A percentile compares a stretch with the other conserved stretches of the same genome.
Conservation (phyloP, 2,888 invertebrate species). For the Tinea pellionella region DNA sequence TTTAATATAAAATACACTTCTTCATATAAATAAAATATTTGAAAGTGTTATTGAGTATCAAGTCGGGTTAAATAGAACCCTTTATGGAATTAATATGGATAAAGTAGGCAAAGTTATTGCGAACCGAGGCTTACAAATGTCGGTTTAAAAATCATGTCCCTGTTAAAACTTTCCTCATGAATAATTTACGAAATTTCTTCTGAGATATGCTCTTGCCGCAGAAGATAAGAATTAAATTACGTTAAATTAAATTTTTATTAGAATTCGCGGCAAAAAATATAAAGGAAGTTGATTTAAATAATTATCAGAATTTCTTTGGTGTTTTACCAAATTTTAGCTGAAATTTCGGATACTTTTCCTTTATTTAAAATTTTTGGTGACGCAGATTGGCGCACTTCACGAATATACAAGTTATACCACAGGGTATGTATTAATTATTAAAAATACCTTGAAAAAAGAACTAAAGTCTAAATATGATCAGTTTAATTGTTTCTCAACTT, state of each 20-base stretch:
- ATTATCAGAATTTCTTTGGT: conserved; percentile 37
- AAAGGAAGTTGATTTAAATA: conserved; percentile 54
- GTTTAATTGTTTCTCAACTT: no score
- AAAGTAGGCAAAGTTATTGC: conserved; percentile 39
- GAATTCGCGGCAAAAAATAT: conserved; percentile 53
- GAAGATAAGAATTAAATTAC: conserved; percentile 65
- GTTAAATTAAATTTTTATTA: conserved; percentile 59
- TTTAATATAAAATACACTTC: neutral
- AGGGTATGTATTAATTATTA: no score
- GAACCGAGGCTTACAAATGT: conserved; percentile 56
- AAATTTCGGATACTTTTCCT: conserved; percentile 19
- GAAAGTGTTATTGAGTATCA: conserved; percentile 1
- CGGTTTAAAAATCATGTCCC: conserved; percentile 65
- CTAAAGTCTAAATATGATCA: no score
- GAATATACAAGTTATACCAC: no score
- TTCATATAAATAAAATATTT: neutral
- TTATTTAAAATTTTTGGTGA: neutral
- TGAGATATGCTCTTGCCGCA: conserved; percentile 59
- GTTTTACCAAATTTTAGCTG: conserved; percentile 28
- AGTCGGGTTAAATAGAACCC: neutral
- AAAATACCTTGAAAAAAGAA: no score
- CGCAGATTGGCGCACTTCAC: no score
- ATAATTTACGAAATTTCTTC: conserved; percentile 66
- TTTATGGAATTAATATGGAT: conserved; percentile 14
- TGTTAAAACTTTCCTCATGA: conserved; percentile 66